phyloP scores from a whole-genome alignment of 2,797 vertebrate species.

The Muscicapa comitata region DNA sequence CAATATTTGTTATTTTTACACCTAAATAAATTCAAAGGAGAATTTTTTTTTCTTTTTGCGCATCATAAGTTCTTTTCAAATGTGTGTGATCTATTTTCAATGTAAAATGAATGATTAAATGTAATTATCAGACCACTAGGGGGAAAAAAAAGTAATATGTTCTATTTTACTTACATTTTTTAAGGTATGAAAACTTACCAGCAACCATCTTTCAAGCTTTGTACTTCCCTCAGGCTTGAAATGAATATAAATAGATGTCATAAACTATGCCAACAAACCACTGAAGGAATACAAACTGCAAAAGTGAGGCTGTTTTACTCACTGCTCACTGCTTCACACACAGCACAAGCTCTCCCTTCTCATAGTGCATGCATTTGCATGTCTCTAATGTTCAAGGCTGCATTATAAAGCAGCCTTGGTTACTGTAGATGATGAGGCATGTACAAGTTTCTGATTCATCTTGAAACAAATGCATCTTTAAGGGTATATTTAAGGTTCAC shows the following conservation, averaged over 20 bases:
- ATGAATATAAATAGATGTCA: slow-evolving; percentile 39
- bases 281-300: slow-evolving; percentile 10
- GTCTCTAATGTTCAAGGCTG: not conserved
- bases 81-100: not conserved
- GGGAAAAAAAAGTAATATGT: not conserved
- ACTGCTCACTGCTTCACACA: not conserved
- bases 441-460: not conserved
- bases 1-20: not conserved
- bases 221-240: slow-evolving; percentile 21
- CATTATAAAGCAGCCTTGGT: not conserved
- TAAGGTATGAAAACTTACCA: not conserved
- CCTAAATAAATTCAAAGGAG: not conserved
- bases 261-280: slow-evolving; percentile 11
- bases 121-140: not conserved
- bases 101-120: not conserved
- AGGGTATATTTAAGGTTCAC: not conserved
- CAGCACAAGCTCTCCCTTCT: not conserved
- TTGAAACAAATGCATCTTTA: not conserved
- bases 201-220: not conserved
- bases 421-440: not conserved
- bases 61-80: not conserved
- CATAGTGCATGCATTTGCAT: rapidly evolving
- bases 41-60: not conserved
- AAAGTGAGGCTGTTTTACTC: not conserved
- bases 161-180: slow-evolving; percentile 6